Conservation (phyloP, 64 coral and sea anemone genomes). For the Montipora capricornis region DNA sequence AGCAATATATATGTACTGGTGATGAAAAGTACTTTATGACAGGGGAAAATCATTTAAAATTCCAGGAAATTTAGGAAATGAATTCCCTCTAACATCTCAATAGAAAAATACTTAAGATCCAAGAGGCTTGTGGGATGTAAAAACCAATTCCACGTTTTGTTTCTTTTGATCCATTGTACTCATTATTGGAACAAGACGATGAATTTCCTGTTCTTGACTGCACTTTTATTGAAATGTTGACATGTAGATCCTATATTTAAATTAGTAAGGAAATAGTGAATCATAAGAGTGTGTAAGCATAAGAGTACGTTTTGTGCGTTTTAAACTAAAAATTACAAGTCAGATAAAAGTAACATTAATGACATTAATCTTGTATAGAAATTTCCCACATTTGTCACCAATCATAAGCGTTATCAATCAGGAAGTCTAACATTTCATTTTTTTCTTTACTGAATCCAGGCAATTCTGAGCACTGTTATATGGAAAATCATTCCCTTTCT, state of each 20-base stretch:
- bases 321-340: too few species aligned
- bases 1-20: not conserved
- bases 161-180: not conserved
- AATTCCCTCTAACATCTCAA: not conserved
- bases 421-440: too few species aligned
- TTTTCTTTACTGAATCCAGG: too few species aligned
- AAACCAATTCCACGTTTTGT: constrained; percentile 25
- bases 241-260: not conserved
- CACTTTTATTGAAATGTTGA: not conserved
- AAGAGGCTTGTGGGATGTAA: not conserved
- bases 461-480: too few species aligned
- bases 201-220: constrained; percentile 26
- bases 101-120: not conserved
- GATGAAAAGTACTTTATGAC: not conserved
- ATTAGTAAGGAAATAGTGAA: not conserved
- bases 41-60: not conserved
- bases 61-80: not conserved
- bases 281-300: too few species aligned
- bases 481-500: too few species aligned
- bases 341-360: too few species aligned
- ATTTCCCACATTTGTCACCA: too few species aligned
- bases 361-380: too few species aligned
- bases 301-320: too few species aligned
- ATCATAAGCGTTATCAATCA: too few species aligned
- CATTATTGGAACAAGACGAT: not conserved